Evolutionary conservation across 2,888 invertebrate genomes (phyloP).

Genomic region (Eutolmus rufibarbis): DNA sequence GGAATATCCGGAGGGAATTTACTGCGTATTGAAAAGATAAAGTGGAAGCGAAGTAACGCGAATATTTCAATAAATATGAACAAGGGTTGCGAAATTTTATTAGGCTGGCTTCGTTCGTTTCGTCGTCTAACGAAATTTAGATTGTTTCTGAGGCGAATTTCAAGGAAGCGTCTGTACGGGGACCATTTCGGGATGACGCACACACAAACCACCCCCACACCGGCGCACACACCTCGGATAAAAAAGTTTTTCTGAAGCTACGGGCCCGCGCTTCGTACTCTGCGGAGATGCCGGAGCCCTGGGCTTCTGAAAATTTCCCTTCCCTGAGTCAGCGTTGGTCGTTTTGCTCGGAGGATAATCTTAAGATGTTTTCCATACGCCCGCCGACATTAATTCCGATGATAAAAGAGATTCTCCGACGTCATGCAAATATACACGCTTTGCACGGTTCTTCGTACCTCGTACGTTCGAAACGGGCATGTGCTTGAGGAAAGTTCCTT

Average conservation of each 20-base stretch:
- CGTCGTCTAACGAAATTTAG: slow-evolving; percentile 7
- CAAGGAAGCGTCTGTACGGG: not conserved
- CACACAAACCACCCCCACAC: not conserved
- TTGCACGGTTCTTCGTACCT: not conserved
- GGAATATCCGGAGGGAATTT: not conserved
- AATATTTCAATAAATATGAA: slow-evolving; percentile 22
- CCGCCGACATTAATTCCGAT: slow-evolving; percentile 12
- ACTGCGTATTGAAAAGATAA: slow-evolving; percentile 12
- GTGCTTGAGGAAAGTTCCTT: not conserved
- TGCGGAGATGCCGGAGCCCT: not conserved
- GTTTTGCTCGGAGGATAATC: slow-evolving; percentile 2
- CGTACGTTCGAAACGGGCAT: not conserved
- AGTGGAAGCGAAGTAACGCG: not conserved
- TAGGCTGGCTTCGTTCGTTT: not conserved
- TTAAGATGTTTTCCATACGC: slow-evolving; percentile 5
- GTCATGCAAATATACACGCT: slow-evolving; percentile 6
- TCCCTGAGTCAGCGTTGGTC: not conserved
- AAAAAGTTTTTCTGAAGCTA: not conserved
- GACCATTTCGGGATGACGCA: not conserved
- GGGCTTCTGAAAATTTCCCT: not conserved
- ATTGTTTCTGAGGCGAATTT: not conserved
- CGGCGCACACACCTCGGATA: not conserved
- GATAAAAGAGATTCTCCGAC: slow-evolving; percentile 22
- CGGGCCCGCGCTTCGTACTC: not conserved
- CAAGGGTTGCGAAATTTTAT: slow-evolving; percentile 10